These are phyloP conservation scores for Eristalis pertinax DNA, from an alignment of 2,888 invertebrate species.

Conservation along the genomic window DNA sequence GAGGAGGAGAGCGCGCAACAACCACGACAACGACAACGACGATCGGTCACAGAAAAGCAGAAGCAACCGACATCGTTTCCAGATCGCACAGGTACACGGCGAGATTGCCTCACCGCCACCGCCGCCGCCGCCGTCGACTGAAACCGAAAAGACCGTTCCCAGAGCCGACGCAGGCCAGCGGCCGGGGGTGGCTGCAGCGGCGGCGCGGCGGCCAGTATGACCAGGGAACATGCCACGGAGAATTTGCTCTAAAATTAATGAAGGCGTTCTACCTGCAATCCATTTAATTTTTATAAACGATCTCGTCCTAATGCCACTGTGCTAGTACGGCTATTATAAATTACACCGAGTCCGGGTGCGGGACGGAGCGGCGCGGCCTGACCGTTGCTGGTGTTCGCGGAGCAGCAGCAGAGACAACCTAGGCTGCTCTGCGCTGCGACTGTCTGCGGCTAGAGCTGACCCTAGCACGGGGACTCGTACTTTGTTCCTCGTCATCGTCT, in stretches of 20 bases:
- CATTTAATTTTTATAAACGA: slow-evolving; percentile 78
- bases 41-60: slow-evolving; percentile 38
- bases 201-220: slow-evolving; percentile 29
- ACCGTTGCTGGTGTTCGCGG: slow-evolving; percentile 23
- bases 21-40: background rate
- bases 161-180: slow-evolving; percentile 13
- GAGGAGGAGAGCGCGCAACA: background rate
- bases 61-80: slow-evolving; percentile 65
- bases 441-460: slow-evolving; percentile 48
- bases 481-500: slow-evolving; percentile 49
- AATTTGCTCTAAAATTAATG: slow-evolving; percentile 77
- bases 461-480: background rate
- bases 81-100: slow-evolving; percentile 63
- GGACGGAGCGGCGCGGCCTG: background rate
- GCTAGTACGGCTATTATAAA: slow-evolving; percentile 75
- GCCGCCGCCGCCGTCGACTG: slow-evolving; percentile 39
- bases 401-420: slow-evolving; percentile 48
- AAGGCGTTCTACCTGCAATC: slow-evolving; percentile 79
- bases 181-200: slow-evolving; percentile 24
- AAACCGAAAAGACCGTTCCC: slow-evolving; percentile 57
- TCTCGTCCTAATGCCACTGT: slow-evolving; percentile 77
- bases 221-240: slow-evolving; percentile 63
- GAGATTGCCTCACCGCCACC: slow-evolving; percentile 53
- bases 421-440: slow-evolving; percentile 62
- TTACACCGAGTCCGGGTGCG: slow-evolving; percentile 62